These are phyloP conservation scores for Saxidomus purpurata DNA, from an alignment of 1,140 invertebrate genomes.

Conservation along the genomic window DNA sequence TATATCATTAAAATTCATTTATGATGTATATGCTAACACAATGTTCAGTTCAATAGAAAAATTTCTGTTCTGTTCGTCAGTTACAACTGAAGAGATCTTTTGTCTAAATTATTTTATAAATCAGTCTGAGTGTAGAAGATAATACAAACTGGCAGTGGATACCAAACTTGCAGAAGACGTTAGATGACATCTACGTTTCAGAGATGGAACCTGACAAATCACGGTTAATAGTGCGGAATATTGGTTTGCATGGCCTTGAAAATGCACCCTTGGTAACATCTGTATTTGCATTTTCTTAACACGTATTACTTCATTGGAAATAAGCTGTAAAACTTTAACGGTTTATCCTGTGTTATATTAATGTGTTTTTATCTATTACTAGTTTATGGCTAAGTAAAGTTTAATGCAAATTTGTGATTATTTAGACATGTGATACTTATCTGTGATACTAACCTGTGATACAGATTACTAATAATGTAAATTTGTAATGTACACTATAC, in stretches of 20 bases:
- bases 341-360: not conserved
- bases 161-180: constrained; percentile 7
- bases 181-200: constrained; percentile 10
- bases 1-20: too few species aligned
- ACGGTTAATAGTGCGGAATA: constrained; percentile 27
- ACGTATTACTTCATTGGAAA: too few species aligned
- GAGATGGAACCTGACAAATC: not conserved
- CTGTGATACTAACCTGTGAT: too few species aligned
- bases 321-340: not conserved
- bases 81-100: not conserved
- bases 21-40: too few species aligned
- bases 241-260: not conserved
- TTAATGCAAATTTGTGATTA: too few species aligned
- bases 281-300: not conserved
- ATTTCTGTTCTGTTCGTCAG: too few species aligned
- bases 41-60: too few species aligned
- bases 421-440: too few species aligned
- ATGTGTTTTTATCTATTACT: not conserved
- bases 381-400: not conserved
- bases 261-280: not conserved
- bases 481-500: too few species aligned
- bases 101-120: not conserved
- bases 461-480: not conserved
- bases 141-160: constrained; percentile 49
- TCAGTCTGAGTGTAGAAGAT: constrained; percentile 11